A percentile compares a stretch with the other conserved stretches of the same genome.
These are phyloP conservation scores for Oxyura jamaicensis DNA, from an alignment of 2,113 vertebrate species.

Conservation along the genomic window DNA sequence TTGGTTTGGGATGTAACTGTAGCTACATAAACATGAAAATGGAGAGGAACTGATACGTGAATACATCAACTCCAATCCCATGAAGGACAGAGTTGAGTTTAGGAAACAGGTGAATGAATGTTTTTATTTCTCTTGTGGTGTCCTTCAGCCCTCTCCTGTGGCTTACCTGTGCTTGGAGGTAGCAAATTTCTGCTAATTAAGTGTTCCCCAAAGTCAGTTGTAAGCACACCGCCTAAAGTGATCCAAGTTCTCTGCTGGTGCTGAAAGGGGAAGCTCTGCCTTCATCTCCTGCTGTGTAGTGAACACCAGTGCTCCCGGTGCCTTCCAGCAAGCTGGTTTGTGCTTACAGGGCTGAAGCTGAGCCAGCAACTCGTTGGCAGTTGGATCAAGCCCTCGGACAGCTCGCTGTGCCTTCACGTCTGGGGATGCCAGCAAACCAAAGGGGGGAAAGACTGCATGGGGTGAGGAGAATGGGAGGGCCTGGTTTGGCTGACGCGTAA, in stretches of 20 bases:
- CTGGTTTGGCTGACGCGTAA: background rate
- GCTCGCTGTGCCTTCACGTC: fast-evolving
- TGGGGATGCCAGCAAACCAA: background rate
- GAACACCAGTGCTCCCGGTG: background rate
- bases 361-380: background rate
- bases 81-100: background rate
- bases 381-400: background rate
- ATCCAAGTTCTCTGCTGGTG: background rate
- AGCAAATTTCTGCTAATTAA: background rate
- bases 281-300: background rate
- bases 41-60: background rate
- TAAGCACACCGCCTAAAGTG: background rate
- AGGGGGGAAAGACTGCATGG: background rate
- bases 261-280: conserved; percentile 8
- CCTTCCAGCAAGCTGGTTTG: background rate
- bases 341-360: background rate
- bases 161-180: background rate
- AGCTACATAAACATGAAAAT: background rate
- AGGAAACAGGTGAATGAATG: background rate
- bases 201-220: background rate
- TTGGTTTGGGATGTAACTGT: background rate
- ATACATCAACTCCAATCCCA: background rate
- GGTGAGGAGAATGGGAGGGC: background rate
- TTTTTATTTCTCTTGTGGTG: background rate
- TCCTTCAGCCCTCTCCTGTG: background rate